phyloP scores from a whole-genome alignment of 2,888 invertebrate genomes.

The Empis stercorea region DNA sequence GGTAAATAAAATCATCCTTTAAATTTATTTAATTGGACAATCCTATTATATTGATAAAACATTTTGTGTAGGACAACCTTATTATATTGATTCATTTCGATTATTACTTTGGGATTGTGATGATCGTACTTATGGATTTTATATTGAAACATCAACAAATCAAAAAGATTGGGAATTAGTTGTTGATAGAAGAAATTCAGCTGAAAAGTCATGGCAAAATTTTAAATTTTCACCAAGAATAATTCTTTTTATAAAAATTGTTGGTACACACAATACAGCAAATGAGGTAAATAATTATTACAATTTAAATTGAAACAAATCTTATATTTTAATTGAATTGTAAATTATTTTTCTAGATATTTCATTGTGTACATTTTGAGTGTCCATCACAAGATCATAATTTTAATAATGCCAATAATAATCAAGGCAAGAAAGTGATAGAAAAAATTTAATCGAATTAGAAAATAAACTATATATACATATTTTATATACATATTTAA shows the following conservation, averaged over 20 bases:
- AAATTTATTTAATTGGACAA: no score
- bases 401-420: conserved; percentile 11
- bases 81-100: conserved; percentile 78
- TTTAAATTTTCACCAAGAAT: conserved; percentile 72
- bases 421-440: no score
- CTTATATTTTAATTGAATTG: conserved; percentile 1
- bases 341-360: conserved; percentile 67
- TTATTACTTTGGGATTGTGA: conserved; percentile 96
- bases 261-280: conserved; percentile 93
- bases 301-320: background rate
- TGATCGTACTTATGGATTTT: conserved; percentile 88
- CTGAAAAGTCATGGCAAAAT: conserved; percentile 89
- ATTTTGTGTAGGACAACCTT: conserved; percentile 91
- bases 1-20: conserved; percentile 33
- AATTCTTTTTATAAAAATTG: conserved; percentile 85
- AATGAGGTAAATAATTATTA: conserved; percentile 58
- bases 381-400: conserved; percentile 61
- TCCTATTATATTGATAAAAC: conserved; percentile 84
- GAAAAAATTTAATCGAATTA: no score
- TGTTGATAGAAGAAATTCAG: conserved; percentile 73
- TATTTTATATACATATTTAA: no score
- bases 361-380: conserved; percentile 96
- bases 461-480: no score
- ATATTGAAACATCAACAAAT: conserved; percentile 88
- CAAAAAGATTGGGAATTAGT: conserved; percentile 86